phyloP scores from a whole-genome alignment of 2,113 vertebrate genomes.

The Hirundichthys speculiger region DNA sequence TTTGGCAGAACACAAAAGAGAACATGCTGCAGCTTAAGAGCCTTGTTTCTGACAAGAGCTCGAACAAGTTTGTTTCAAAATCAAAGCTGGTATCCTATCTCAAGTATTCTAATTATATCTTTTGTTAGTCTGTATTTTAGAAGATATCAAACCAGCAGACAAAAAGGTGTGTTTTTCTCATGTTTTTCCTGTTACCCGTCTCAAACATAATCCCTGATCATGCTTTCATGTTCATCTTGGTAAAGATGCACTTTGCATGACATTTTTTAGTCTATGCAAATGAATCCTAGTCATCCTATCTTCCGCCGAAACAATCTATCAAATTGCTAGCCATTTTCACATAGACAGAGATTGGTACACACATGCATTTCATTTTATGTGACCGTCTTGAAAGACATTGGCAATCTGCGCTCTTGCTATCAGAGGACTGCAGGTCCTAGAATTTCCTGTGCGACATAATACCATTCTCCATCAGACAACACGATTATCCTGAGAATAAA shows the following conservation, averaged over 20 bases:
- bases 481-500: conserved; percentile 42
- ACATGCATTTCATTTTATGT: conserved; percentile 53
- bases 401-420: conserved; percentile 58
- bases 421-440: conserved; percentile 31
- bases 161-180: background rate
- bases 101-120: conserved; percentile 1
- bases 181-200: background rate
- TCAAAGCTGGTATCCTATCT: background rate
- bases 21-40: conserved; percentile 2
- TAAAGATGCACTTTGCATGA: conserved; percentile 9
- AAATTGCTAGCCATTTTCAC: conserved; percentile 26
- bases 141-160: background rate
- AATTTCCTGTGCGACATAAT: conserved; percentile 14
- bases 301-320: conserved; percentile 44
- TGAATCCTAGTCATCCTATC: conserved; percentile 29
- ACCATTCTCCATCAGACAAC: conserved; percentile 13
- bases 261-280: conserved; percentile 17
- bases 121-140: conserved; percentile 6
- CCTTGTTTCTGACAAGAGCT: conserved; percentile 6
- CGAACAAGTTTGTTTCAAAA: conserved; percentile 7
- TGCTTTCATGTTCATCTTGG: background rate
- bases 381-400: conserved; percentile 51
- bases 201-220: background rate
- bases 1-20: conserved; percentile 30
- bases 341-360: conserved; percentile 33